phyloP scores from a whole-genome alignment of 2,888 invertebrate genomes.

The Scrobipalpa atriplicella region DNA sequence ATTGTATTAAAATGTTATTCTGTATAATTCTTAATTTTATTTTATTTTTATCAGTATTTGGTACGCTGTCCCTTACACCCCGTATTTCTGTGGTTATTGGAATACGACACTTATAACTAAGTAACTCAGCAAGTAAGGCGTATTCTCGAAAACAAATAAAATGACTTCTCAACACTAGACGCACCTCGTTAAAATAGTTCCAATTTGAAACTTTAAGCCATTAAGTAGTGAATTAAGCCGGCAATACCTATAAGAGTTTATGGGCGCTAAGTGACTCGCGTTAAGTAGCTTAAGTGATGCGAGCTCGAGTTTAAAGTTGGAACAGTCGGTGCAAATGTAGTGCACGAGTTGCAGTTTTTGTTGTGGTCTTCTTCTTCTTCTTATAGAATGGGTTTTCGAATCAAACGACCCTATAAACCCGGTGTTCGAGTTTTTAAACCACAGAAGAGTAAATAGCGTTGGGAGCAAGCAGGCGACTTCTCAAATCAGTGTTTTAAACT shows the following conservation, averaged over 20 bases:
- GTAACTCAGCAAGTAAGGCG: background rate
- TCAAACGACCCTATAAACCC: no score
- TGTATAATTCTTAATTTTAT: no score
- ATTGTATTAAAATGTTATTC: no score
- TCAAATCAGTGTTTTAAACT: no score
- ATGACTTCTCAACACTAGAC: background rate
- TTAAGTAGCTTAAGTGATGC: slow-evolving; percentile 18
- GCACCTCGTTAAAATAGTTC: background rate
- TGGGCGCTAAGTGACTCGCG: slow-evolving; percentile 1
- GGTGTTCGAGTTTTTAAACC: no score
- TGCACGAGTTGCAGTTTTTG: background rate
- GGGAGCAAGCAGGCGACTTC: no score
- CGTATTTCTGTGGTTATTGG: no score
- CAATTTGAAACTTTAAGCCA: slow-evolving; percentile 6
- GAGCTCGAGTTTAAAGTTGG: background rate
- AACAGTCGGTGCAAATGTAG: background rate
- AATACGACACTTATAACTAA: no score
- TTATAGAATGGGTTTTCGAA: background rate
- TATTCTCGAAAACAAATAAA: background rate
- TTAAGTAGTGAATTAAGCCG: slow-evolving; percentile 18
- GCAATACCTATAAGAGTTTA: slow-evolving; percentile 16
- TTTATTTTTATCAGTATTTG: no score
- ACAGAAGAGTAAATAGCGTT: no score
- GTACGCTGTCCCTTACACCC: no score
- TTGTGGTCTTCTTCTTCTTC: no score